Base-by-base conservation (phyloP, 2,888 invertebrate species). In the Agonopterix heracliana region DNA sequence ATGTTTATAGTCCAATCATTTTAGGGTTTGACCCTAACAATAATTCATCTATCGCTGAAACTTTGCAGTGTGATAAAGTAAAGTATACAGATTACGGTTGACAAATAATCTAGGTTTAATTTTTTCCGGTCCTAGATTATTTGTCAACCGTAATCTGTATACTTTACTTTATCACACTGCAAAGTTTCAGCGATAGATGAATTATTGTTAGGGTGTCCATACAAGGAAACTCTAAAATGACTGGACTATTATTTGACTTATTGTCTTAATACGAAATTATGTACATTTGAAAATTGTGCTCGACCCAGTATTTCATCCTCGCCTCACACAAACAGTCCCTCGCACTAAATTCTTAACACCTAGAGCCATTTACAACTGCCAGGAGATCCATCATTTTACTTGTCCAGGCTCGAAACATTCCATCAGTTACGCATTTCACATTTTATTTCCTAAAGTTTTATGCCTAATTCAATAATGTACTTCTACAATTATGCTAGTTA, bases 161-260 rank as follows among this genome's bases (percentile, higher is more conserved):
- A n/a, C n/a, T n/a, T n/a, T n/a, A n/a, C n/a, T n/a, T n/a, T n/a
- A n/a, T n/a, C n/a, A n/a, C n/a, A n/a, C n/a, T n/a, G n/a, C n/a
- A n/a, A n/a, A n/a, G n/a, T n/a, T n/a, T n/a, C n/a, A n/a, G n/a
- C n/a, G n/a, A n/a, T n/a, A n/a, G n/a, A n/a, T n/a, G n/a, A n/a
- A n/a, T n/a, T n/a, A n/a, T n/a, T n/a, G n/a, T n/a, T n/a, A n/a
- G n/a, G n/a, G n/a, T n/a, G n/a, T n/a, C n/a, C n/a, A n/a, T n/a
- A n/a, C n/a, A n/a, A n/a, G n/a, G n/a, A n/a, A n/a, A n/a, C n/a
- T n/a, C n/a, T n/a, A n/a, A n/a, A n/a, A n/a, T n/a, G n/a, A n/a
- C n/a, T n/a, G n/a, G n/a, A n/a, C n/a, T n/a, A n/a, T n/a, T n/a
- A 73, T 74, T 73, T 74, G 76, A 83, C 82, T 81, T 84, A 84